Evolutionary conservation across 2,113 vertebrate genomes (phyloP).

Genomic region (Acrocephalus kingi): DNA sequence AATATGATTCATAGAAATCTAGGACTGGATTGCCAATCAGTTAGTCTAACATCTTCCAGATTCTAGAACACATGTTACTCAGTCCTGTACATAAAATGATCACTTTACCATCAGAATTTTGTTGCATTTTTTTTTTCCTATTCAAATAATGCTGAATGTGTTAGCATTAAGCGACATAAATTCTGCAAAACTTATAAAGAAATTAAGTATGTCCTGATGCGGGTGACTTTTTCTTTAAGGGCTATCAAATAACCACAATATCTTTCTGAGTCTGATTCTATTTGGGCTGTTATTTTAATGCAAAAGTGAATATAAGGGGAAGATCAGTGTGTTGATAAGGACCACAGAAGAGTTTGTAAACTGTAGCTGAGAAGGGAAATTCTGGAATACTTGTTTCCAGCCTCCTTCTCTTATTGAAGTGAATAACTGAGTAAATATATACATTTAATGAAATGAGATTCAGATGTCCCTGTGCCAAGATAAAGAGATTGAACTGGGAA

Average conservation of each 20-base stretch:
- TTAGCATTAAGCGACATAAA: not conserved
- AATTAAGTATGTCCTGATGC: not conserved
- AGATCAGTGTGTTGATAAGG: not conserved
- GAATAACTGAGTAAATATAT: constrained; percentile 17
- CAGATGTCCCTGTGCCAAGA: not conserved
- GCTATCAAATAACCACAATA: not conserved
- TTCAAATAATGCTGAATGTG: not conserved
- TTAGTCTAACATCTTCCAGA: not conserved
- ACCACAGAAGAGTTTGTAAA: not conserved
- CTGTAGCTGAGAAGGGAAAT: not conserved
- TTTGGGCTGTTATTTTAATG: not conserved
- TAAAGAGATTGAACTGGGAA: constrained; percentile 1
- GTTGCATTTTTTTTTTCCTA: not conserved
- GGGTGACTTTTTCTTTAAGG: not conserved
- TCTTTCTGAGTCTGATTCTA: not conserved
- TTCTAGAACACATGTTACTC: not conserved
- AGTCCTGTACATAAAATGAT: not conserved
- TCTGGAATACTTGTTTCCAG: not conserved
- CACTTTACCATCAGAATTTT: not conserved
- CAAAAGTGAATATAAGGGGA: not conserved
- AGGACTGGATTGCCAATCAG: not conserved
- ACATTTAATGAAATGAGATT: constrained; percentile 14
- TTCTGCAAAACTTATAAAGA: not conserved
- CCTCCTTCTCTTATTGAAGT: not conserved
- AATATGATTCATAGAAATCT: not conserved